Conservation (phyloP, 2,888 invertebrate species). For the Melanargia galathea region DNA sequence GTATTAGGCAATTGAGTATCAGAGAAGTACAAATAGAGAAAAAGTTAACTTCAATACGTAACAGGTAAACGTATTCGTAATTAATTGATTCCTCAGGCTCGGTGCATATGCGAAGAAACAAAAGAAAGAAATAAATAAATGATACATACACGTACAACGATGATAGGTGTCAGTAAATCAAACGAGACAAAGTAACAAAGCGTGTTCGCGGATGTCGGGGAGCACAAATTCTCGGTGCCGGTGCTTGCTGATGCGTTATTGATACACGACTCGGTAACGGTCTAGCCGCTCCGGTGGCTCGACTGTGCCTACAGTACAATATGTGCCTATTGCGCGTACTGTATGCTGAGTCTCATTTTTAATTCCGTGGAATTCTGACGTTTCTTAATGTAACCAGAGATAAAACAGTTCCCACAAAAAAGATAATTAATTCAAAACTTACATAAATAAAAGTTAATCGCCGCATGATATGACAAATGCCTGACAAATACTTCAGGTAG, state of each 20-base stretch:
- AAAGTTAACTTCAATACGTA: not conserved
- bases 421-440: too few relatives aligned
- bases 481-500: too few relatives aligned
- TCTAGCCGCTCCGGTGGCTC: slow-evolving; percentile 11
- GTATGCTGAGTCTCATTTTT: too few relatives aligned
- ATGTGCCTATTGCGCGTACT: not conserved
- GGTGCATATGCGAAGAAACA: not conserved
- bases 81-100: not conserved
- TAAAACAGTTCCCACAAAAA: too few relatives aligned
- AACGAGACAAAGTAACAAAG: slow-evolving; percentile 19
- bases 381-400: too few relatives aligned
- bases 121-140: not conserved
- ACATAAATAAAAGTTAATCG: too few relatives aligned
- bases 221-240: slow-evolving; percentile 8
- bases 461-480: too few relatives aligned
- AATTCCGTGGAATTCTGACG: too few relatives aligned
- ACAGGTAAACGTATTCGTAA: not conserved
- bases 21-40: too few relatives aligned
- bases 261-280: slow-evolving; percentile 22
- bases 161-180: slow-evolving; percentile 18
- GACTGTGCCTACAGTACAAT: not conserved
- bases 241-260: slow-evolving; percentile 24
- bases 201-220: slow-evolving; percentile 20
- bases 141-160: too few relatives aligned
- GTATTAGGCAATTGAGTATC: too few relatives aligned